Conservation (phyloP, 2,888 invertebrate species). For the Drosophila antonietae region DNA sequence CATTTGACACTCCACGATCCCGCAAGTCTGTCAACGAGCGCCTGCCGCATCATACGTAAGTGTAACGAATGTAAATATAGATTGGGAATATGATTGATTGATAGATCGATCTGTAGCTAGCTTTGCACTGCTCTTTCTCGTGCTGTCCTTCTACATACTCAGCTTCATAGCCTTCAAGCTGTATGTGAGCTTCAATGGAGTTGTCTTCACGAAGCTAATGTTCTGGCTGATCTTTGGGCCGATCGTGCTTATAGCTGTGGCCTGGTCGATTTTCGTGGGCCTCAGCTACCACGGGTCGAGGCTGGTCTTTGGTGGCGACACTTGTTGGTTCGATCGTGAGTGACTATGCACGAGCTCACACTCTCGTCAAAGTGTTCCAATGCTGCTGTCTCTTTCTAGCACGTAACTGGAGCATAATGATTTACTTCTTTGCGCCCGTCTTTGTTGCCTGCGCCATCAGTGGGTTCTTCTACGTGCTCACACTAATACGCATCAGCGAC, state of each 20-base stretch:
- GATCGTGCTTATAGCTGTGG: constrained; percentile 70
- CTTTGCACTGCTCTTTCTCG: constrained; percentile 68
- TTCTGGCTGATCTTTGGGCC: constrained; percentile 81
- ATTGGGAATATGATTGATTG: neutral
- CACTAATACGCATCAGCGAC: constrained; percentile 72
- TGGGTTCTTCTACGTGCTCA: constrained; percentile 75
- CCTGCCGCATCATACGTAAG: constrained; percentile 76
- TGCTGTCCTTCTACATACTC: constrained; percentile 78
- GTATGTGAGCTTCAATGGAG: constrained; percentile 78
- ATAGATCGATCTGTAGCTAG: constrained; percentile 54
- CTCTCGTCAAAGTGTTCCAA: neutral
- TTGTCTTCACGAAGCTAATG: constrained; percentile 76
- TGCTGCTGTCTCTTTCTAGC: constrained; percentile 50
- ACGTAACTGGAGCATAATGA: constrained; percentile 79
- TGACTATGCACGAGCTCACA: constrained; percentile 1
- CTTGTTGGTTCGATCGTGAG: constrained; percentile 88
- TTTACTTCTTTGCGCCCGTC: constrained; percentile 82
- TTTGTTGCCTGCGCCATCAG: constrained; percentile 75
- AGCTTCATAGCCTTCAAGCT: constrained; percentile 79
- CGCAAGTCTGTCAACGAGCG: constrained; percentile 60
- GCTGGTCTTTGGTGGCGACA: constrained; percentile 86
- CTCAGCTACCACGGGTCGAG: constrained; percentile 72
- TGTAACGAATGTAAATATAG: neutral
- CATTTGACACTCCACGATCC: constrained; percentile 79
- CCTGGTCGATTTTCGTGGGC: constrained; percentile 77